Conservation (phyloP, 2,113 vertebrate genomes). For the Sander vitreus region DNA sequence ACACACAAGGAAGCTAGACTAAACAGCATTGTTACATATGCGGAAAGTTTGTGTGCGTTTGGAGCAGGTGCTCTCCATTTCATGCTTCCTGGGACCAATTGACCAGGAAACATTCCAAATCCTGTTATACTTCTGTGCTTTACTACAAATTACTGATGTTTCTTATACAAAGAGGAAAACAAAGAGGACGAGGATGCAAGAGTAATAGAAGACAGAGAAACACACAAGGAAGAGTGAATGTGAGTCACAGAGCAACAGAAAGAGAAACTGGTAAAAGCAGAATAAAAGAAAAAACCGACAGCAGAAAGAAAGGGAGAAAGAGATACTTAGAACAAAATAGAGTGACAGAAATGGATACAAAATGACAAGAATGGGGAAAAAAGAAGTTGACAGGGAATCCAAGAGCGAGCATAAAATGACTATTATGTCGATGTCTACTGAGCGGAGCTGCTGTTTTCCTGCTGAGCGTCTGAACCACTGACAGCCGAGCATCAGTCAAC, state of each 20-base stretch:
- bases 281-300: background rate
- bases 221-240: background rate
- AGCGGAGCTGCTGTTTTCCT: slow-evolving; percentile 12
- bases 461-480: slow-evolving; percentile 24
- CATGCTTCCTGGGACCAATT: background rate
- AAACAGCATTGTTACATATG: background rate
- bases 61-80: background rate
- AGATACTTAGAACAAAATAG: background rate
- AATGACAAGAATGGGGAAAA: slow-evolving; percentile 18
- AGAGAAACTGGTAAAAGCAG: background rate
- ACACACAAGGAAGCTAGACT: slow-evolving; percentile 12
- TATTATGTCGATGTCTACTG: background rate
- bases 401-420: background rate
- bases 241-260: background rate
- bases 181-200: background rate
- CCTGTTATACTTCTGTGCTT: background rate
- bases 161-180: background rate
- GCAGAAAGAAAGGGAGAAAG: background rate
- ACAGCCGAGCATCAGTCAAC: background rate
- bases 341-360: background rate
- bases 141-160: background rate
- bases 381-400: background rate
- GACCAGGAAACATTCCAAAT: background rate
- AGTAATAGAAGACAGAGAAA: background rate
- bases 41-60: background rate